Percentiles rank a stretch among this genome's conserved stretches.
Conservation (phyloP, 2,113 vertebrate genomes). For the Spilogale gracilis region DNA sequence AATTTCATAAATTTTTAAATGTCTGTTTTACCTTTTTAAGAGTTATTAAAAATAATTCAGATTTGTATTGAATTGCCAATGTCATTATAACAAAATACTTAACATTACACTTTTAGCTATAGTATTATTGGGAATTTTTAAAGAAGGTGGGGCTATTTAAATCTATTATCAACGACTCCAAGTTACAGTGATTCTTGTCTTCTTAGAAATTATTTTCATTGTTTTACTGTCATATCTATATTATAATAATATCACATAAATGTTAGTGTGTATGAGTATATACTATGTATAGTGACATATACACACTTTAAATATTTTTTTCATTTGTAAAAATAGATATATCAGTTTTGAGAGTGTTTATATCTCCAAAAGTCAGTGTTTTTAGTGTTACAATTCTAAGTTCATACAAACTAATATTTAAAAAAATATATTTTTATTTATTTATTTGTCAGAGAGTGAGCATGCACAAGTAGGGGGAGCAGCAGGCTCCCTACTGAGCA, state of each 20-base stretch:
- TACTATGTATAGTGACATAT: not conserved
- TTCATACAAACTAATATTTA: not conserved
- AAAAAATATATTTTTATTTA: no score
- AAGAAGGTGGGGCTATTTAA: not conserved
- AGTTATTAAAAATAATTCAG: not conserved
- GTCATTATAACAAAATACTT: not conserved
- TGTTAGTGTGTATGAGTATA: not conserved
- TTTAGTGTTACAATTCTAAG: constrained; percentile 76
- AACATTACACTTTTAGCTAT: constrained; percentile 40
- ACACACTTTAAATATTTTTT: not conserved
- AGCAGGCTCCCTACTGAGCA: no score
- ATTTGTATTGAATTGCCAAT: constrained; percentile 14
- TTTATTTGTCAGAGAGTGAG: no score
- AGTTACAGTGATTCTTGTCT: not conserved
- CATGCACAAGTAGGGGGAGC: no score
- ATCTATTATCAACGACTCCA: constrained; percentile 6
- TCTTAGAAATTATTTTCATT: constrained; percentile 2
- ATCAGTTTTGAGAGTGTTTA: constrained; percentile 5
- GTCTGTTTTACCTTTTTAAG: not conserved
- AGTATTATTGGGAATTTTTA: not conserved
- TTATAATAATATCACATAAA: not conserved
- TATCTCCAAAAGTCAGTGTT: constrained; percentile 22
- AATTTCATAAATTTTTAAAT: not conserved
- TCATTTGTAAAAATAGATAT: constrained; percentile 48
- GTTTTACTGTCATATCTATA: not conserved